Evolutionary conservation across 2,113 vertebrate genomes (phyloP), one percentile per base, ranked within the genome.

Genomic region (Zeus faber): DNA sequence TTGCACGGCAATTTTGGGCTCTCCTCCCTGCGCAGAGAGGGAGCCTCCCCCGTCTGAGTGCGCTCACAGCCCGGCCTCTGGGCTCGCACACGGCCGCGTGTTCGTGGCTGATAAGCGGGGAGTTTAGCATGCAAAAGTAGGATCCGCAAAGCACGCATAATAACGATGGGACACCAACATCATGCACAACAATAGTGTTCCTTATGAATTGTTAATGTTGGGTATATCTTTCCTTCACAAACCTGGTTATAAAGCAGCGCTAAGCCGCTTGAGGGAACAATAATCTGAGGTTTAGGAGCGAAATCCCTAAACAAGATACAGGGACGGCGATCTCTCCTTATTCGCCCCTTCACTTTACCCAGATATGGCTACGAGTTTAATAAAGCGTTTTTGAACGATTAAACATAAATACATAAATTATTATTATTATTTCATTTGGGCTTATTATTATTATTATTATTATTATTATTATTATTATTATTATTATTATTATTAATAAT

Each of bases 131-230:
- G 62, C 71, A 58, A 41, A 63, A 66, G 73, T n/a, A 51, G 59
- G 72, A 62, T 74, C 61, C 47, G 59, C 41, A 41, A 49, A 60
- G 56, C 18, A 58, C 49, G 77, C 74, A 77, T 70, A 80, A 80
- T 72, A 60, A 82, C 53, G 53, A 65, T 45, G 40, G 66, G 67
- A 39, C 58, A 53, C 63, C 70, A 17, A 78, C 64, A 72, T 62
- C 68, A 51, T 23, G 71, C 26, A 58, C 58, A 33, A 84, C 86
- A 82, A 80, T 71, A 62, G 70, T 53, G 69, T 67, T 66, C 47
- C 79, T 81, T 81, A 72, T 72, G 74, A 88, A 76, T 75, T 74
- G 79, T 81, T 81, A 76, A 83, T 83, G 80, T 77, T 33, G 82
- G 39, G 62, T 65, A 37, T 78, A 80, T 80, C 77, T 79, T 71